Evolutionary conservation across 2,797 vertebrate species (phyloP), one percentile per base, ranked within the genome.

Genomic region (Urophycis tenuis): DNA sequence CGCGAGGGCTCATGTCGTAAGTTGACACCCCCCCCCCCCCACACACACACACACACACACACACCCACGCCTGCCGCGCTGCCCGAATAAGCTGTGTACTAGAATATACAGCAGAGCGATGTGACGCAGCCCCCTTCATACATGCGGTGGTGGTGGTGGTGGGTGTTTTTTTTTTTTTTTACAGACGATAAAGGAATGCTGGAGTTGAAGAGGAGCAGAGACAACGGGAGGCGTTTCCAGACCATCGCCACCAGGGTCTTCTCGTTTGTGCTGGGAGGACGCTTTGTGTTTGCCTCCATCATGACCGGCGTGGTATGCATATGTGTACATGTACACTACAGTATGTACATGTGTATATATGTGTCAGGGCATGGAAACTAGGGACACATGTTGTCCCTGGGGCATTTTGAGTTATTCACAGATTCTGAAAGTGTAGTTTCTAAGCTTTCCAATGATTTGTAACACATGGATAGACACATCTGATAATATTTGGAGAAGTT

Each of bases 1-100:
- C 74, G 89, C 79, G 96, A 97, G 60, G 94, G 92, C 80, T 96
- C 97, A 67, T 98, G 97, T 91, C 95, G 97, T 98, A 91, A 96
- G 96, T 95, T 10, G 25, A 60, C 53, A 17, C 17, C 41, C 1
- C 12, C 41, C 41, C 15, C 41, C 41, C 45, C n/a, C n/a, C n/a
- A n/a, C n/a, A n/a, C n/a, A n/a, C n/a, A n/a, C n/a, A n/a, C n/a
- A n/a, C n/a, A n/a, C n/a, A n/a, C n/a, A n/a, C n/a, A n/a, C n/a
- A n/a, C n/a, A n/a, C n/a, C n/a, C n/a, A n/a, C n/a, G n/a, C n/a
- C n/a, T n/a, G n/a, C n/a, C n/a, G n/a, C n/a, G n/a, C n/a, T n/a
- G n/a, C n/a, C 14, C 3, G 78, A 82, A 74, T 45, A 31, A 81
- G 7, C 29, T 32, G 29, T 14, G 14, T 25, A 31, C 15, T 3